Evolutionary conservation across 2,797 vertebrate genomes (phyloP).

Genomic region (Lagocephalus sceleratus): DNA sequence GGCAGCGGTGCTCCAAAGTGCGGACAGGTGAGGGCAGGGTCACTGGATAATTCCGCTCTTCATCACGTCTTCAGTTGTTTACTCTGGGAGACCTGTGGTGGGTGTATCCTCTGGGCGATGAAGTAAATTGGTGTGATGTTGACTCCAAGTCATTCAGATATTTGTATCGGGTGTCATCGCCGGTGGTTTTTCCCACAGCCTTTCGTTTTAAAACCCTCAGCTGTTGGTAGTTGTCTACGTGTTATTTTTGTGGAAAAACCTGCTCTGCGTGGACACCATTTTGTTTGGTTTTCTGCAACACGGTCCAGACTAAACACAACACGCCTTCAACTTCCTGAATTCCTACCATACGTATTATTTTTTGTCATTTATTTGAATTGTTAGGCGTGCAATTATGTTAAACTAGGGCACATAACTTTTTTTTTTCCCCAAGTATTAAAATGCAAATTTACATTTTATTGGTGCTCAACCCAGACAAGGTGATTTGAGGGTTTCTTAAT

Average conservation of each 20-base stretch:
- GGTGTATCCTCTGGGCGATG: slow-evolving; percentile 16
- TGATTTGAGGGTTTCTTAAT: slow-evolving; percentile 46
- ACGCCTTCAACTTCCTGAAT: not conserved
- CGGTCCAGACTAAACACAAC: not conserved
- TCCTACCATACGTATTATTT: slow-evolving; percentile 7
- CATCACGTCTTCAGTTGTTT: slow-evolving; percentile 51
- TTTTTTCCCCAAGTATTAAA: slow-evolving; percentile 46
- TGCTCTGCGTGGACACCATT: too few relatives aligned
- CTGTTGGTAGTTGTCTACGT: too few relatives aligned
- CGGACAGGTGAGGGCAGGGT: slow-evolving; percentile 67
- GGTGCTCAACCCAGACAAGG: slow-evolving; percentile 17
- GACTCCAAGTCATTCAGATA: not conserved
- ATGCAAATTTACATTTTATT: slow-evolving; percentile 50
- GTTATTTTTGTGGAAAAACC: too few relatives aligned
- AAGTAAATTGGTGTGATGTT: slow-evolving; percentile 6
- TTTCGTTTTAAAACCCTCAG: not conserved
- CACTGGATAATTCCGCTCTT: slow-evolving; percentile 52
- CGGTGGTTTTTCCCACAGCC: not conserved
- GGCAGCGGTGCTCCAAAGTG: slow-evolving; percentile 54
- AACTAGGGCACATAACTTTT: slow-evolving; percentile 22
- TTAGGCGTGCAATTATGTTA: slow-evolving; percentile 10
- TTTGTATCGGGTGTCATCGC: slow-evolving; percentile 3
- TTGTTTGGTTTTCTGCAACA: too few relatives aligned
- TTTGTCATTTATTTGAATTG: slow-evolving; percentile 11
- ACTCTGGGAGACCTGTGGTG: slow-evolving; percentile 36